Evolutionary conservation across 2,797 vertebrate species (phyloP).

Genomic region (Eulemur mongoz): DNA sequence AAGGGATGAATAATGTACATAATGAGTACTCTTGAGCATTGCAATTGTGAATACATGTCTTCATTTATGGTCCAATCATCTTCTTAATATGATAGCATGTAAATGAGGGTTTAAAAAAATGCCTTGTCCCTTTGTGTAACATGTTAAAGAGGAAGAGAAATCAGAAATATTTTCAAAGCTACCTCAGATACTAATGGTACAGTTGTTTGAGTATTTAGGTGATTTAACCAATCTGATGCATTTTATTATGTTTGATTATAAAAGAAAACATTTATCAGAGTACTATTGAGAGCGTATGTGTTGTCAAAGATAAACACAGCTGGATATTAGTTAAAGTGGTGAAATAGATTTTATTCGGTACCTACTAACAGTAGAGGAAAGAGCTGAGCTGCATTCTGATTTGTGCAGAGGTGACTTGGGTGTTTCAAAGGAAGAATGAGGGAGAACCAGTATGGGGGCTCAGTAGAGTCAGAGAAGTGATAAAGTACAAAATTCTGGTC

Average conservation of each 20-base stretch:
- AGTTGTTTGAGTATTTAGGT: not conserved
- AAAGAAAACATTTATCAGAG: slow-evolving; percentile 29
- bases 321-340: not conserved
- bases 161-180: slow-evolving; percentile 53
- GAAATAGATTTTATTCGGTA: not conserved
- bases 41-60: not conserved
- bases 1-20: slow-evolving; percentile 8
- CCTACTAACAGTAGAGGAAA: not conserved
- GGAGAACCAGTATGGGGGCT: not conserved
- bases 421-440: not conserved
- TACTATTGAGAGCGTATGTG: not conserved
- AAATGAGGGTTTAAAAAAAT: slow-evolving; percentile 27
- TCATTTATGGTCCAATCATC: slow-evolving; percentile 11
- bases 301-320: not conserved
- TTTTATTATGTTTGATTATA: slow-evolving; percentile 37
- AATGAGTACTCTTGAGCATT: slow-evolving; percentile 23
- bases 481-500: not conserved
- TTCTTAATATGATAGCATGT: slow-evolving; percentile 23
- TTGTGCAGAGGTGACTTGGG: not conserved
- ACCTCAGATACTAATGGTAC: not conserved
- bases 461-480: not conserved
- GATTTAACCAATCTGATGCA: not conserved
- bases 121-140: not conserved
- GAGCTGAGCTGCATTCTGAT: not conserved
- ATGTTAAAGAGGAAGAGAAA: slow-evolving; percentile 33